Conservation (phyloP, 2,888 invertebrate genomes). For the Tribolium freemani region DNA sequence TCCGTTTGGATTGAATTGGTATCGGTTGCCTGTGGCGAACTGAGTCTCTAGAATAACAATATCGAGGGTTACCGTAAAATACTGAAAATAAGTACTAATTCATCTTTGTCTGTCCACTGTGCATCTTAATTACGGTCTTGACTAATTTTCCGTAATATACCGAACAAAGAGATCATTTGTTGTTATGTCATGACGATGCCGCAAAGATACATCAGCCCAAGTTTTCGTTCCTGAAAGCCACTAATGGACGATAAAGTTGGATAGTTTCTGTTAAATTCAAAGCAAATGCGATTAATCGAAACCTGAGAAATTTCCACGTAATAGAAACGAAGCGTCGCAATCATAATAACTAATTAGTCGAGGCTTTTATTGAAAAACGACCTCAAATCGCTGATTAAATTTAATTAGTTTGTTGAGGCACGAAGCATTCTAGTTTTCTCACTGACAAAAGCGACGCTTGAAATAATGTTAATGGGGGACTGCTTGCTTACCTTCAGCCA, state of each 20-base stretch:
- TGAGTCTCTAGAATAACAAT: slow-evolving; percentile 17
- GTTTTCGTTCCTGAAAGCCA: slow-evolving; percentile 4
- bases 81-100: slow-evolving; percentile 12
- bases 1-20: slow-evolving; percentile 23
- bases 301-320: background rate
- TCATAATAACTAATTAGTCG: no score
- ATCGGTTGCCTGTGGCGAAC: slow-evolving; percentile 16
- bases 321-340: no score
- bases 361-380: slow-evolving; percentile 1
- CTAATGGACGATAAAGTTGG: slow-evolving; percentile 4
- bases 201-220: background rate
- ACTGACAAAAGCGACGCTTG: background rate
- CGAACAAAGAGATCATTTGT: slow-evolving; percentile 34
- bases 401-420: slow-evolving; percentile 12
- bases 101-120: slow-evolving; percentile 1
- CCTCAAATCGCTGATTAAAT: background rate
- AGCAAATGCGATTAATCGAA: background rate
- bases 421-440: background rate
- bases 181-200: slow-evolving; percentile 28
- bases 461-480: slow-evolving; percentile 1
- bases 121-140: slow-evolving; percentile 20
- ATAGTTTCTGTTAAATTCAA: background rate
- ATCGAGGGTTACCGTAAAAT: background rate
- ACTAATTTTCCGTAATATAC: slow-evolving; percentile 34
- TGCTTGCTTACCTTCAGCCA: slow-evolving; percentile 23